Conservation (phyloP, 2,113 vertebrate genomes). For the Tympanuchus pallidicinctus region DNA sequence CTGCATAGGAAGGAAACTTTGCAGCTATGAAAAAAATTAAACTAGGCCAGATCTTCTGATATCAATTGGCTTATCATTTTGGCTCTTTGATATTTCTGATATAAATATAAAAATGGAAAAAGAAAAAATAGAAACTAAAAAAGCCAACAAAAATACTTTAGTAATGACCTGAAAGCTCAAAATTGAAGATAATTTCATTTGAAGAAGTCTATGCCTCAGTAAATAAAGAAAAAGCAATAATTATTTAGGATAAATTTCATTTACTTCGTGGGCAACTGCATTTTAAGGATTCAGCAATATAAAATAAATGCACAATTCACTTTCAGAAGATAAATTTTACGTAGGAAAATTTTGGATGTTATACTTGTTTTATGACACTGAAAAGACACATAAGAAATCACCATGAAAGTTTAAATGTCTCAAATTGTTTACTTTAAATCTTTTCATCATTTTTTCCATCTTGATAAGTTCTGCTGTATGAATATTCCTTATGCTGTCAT, state of each 20-base stretch:
- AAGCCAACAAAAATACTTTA: neutral
- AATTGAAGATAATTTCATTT: neutral
- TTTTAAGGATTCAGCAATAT: neutral
- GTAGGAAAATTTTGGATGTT: neutral
- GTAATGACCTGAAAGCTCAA: neutral
- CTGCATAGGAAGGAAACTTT: neutral
- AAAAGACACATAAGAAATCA: neutral
- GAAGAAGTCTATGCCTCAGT: neutral
- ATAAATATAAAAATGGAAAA: neutral
- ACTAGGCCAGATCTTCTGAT: neutral
- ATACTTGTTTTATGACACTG: neutral
- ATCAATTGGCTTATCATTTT: neutral
- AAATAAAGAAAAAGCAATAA: neutral
- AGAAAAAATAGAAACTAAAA: neutral
- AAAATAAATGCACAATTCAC: neutral
- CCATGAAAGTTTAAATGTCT: neutral
- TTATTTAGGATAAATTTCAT: neutral
- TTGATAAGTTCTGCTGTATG: neutral
- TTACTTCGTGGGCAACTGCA: neutral
- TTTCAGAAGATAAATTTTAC: neutral
- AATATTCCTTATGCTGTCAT: neutral
- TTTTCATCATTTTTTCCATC: neutral
- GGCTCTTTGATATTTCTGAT: neutral
- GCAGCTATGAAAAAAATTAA: neutral
- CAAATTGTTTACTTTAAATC: neutral